Conservation (phyloP, 2,888 invertebrate genomes). For the Lycia hirtaria region DNA sequence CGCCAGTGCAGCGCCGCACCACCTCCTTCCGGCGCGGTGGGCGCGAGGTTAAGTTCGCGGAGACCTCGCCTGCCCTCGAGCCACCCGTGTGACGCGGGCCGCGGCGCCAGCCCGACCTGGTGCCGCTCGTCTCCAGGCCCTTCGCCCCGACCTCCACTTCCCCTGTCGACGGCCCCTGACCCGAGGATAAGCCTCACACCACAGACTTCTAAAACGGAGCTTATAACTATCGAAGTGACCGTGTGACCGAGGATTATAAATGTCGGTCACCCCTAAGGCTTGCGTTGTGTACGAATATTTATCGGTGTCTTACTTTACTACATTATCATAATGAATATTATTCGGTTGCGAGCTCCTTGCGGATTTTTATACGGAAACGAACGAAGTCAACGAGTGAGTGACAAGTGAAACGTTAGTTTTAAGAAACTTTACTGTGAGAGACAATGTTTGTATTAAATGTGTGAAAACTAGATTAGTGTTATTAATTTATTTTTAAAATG, state of each 20-base stretch:
- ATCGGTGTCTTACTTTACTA: background rate
- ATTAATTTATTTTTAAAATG: slow-evolving; percentile 47
- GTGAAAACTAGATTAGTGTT: slow-evolving; percentile 54
- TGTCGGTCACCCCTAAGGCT: slow-evolving; percentile 19
- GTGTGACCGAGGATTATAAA: background rate
- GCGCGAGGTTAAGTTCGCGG: slow-evolving; percentile 84
- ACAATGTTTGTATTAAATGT: slow-evolving; percentile 57
- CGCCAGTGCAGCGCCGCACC: slow-evolving; percentile 73
- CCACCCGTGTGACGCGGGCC: slow-evolving; percentile 81
- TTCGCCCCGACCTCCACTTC: slow-evolving; percentile 53
- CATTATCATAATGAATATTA: slow-evolving; percentile 6
- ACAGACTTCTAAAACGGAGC: slow-evolving; percentile 68
- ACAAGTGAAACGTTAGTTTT: slow-evolving; percentile 35
- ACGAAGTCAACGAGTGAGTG: slow-evolving; percentile 30
- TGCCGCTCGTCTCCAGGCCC: slow-evolving; percentile 72
- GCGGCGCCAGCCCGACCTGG: slow-evolving; percentile 84
- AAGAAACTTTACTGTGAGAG: slow-evolving; percentile 50
- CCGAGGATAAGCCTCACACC: slow-evolving; percentile 56
- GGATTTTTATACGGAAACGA: slow-evolving; percentile 20
- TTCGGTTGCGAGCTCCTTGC: slow-evolving; percentile 9
- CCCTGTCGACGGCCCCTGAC: slow-evolving; percentile 63
- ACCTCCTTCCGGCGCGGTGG: slow-evolving; percentile 74
- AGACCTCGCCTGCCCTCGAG: slow-evolving; percentile 60
- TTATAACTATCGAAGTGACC: slow-evolving; percentile 7
- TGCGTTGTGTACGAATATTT: slow-evolving; percentile 25